Base-by-base conservation (phyloP, 2,888 invertebrate genomes). In the Caenorhabditis sp. region DNA sequence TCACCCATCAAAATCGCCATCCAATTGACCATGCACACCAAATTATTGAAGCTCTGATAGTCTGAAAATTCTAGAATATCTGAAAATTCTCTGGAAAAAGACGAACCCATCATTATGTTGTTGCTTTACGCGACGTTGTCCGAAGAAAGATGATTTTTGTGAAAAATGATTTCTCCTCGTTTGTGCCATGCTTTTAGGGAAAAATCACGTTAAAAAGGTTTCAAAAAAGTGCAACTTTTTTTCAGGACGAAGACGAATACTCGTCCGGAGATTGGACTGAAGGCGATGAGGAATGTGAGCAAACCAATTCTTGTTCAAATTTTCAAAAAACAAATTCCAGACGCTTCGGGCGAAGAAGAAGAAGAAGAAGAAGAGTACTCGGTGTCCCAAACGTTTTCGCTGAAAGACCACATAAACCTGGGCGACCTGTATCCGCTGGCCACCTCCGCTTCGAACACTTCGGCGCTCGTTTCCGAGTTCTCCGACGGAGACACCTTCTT, bases 401-500 rank as follows among this genome's bases (percentile, higher is more conserved):
- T 80, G n/a, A 63, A 65, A 13, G 75, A 80, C 37, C 79, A 77
- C 50, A 52, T 78, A 6, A 74, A 70, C 11, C 53, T 78, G 6
- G 24, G 61, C 6, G 79, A 80, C 20, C 71, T 82, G 17, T 79
- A 80, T 39, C 80, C 83, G 2, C 45, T 78, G 0, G 78, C 73
- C 15, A 72, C 78, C 3, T 61, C 68, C 0, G 46, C 76, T 4
- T 75, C 75, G 0, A 66, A 77, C 8, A 35, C 70, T 7, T 81
- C 83, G 8, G 79, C 84, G 2, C 48, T 73, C 11, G 78, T 78
- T n/a, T 81, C 80, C 7, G 83, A 83, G 30, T 84, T 81, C 50
- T 84, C 82, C 37, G 74, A 74, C 48, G 86, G 81, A 15, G 78
- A 82, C 11, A 62, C 83, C 2, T 85, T 86, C 24, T 17, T 80